Evolutionary conservation across 2,888 invertebrate species (phyloP).

Genomic region (Neuroscelio doddi): DNA sequence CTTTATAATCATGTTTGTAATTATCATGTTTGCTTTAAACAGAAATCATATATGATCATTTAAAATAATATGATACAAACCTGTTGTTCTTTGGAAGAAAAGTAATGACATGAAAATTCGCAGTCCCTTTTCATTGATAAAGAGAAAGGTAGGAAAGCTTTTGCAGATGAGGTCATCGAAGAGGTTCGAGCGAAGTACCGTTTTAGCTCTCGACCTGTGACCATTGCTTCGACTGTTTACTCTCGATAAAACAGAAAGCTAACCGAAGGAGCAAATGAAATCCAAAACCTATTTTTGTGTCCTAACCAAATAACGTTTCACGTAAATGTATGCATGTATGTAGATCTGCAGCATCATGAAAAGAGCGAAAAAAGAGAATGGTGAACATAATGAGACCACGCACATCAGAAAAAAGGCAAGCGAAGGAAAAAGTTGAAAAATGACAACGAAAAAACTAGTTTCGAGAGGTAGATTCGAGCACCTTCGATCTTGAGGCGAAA

Average conservation of each 20-base stretch:
- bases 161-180: conserved; percentile 11
- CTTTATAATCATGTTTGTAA: too few relatives aligned
- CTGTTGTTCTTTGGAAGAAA: too few relatives aligned
- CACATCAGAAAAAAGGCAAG: conserved; percentile 3
- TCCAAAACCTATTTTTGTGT: conserved; percentile 62
- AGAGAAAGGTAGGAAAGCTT: neutral
- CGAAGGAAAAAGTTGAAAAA: conserved; percentile 17
- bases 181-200: conserved; percentile 30
- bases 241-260: conserved; percentile 49
- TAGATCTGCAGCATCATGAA: conserved; percentile 16
- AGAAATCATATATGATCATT: too few relatives aligned
- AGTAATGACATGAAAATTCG: neutral
- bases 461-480: conserved; percentile 14
- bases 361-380: conserved; percentile 7
- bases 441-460: conserved; percentile 16
- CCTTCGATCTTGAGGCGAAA: conserved; percentile 18
- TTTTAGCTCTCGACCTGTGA: conserved; percentile 23
- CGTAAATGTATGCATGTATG: conserved; percentile 16
- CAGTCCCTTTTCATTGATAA: neutral
- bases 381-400: conserved; percentile 10
- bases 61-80: too few relatives aligned
- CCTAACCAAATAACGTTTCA: conserved; percentile 63
- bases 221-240: conserved; percentile 42
- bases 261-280: conserved; percentile 60
- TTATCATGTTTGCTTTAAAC: too few relatives aligned